Evolutionary conservation across 2,888 invertebrate genomes (phyloP).

Genomic region (Nemotelus nigrinus): DNA sequence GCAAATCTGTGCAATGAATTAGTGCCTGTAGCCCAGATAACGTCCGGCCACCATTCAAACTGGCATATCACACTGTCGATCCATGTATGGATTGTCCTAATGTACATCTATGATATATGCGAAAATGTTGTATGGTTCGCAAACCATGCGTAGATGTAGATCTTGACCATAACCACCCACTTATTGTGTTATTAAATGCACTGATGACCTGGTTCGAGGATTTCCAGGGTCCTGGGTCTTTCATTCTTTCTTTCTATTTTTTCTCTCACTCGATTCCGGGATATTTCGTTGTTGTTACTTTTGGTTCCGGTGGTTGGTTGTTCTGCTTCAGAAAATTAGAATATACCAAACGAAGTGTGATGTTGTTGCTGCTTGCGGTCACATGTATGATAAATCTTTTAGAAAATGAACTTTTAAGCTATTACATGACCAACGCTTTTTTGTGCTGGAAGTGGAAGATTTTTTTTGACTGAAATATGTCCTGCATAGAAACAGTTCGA

Average conservation of each 20-base stretch:
- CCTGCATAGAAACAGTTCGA: too few species aligned
- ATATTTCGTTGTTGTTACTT: not conserved
- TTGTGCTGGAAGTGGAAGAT: not conserved
- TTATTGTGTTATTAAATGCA: conserved; percentile 44
- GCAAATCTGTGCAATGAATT: conserved; percentile 50
- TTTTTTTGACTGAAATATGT: not conserved
- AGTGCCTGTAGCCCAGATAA: conserved; percentile 36
- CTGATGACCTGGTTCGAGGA: conserved; percentile 18
- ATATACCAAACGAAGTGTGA: not conserved
- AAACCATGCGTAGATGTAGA: conserved; percentile 4
- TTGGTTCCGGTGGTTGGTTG: not conserved
- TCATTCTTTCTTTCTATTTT: too few species aligned
- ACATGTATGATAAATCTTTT: conserved; percentile 35
- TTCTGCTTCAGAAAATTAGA: not conserved
- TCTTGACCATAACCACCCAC: conserved; percentile 33
- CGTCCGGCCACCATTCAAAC: conserved; percentile 18
- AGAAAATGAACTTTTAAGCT: conserved; percentile 39
- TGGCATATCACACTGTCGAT: not conserved
- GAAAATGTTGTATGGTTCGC: conserved; percentile 19
- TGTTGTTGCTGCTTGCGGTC: not conserved
- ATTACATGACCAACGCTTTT: conserved; percentile 4
- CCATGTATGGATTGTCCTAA: conserved; percentile 20
- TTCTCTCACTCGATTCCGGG: not conserved
- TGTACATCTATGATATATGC: conserved; percentile 22
- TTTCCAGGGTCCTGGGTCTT: too few species aligned